phyloP scores from a whole-genome alignment of 2,113 vertebrate species.

The Psilopsiagon aurifrons region DNA sequence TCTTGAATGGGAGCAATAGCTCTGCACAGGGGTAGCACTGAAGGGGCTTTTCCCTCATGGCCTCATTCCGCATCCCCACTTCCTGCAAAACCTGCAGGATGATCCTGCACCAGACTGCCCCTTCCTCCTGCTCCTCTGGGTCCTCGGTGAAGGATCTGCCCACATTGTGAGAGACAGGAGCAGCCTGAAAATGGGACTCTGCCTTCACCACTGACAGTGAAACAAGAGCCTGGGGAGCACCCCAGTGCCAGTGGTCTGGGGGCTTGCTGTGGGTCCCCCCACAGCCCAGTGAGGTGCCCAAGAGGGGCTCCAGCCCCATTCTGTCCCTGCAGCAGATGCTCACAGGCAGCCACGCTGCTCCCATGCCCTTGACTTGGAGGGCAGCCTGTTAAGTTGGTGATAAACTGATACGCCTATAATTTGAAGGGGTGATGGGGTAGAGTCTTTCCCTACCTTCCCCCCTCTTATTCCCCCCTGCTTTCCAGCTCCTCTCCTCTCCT shows the following conservation, averaged over 20 bases:
- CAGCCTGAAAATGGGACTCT: background rate
- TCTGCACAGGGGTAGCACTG: background rate
- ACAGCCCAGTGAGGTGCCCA: fast-evolving
- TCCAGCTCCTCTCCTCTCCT: slow-evolving; percentile 3
- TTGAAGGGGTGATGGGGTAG: slow-evolving; percentile 69
- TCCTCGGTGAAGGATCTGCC: background rate
- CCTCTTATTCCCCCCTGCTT: background rate
- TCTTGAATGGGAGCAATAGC: fast-evolving
- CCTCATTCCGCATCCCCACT: background rate
- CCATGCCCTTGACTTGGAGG: slow-evolving; percentile 76
- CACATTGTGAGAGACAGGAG: background rate
- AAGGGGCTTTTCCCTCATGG: background rate
- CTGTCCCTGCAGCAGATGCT: background rate
- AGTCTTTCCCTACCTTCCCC: slow-evolving; percentile 48
- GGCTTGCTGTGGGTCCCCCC: background rate
- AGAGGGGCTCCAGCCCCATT: background rate
- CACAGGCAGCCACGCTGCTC: background rate
- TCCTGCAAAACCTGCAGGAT: background rate
- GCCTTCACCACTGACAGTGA: background rate
- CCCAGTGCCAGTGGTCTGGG: fast-evolving
- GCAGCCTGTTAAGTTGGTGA: slow-evolving; percentile 69
- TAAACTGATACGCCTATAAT: slow-evolving; percentile 64
- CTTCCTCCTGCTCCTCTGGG: background rate
- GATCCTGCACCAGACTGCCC: background rate
- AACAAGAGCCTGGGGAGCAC: background rate